Evolutionary conservation across 2,113 vertebrate species (phyloP).

Genomic region (Corythaixoides concolor): DNA sequence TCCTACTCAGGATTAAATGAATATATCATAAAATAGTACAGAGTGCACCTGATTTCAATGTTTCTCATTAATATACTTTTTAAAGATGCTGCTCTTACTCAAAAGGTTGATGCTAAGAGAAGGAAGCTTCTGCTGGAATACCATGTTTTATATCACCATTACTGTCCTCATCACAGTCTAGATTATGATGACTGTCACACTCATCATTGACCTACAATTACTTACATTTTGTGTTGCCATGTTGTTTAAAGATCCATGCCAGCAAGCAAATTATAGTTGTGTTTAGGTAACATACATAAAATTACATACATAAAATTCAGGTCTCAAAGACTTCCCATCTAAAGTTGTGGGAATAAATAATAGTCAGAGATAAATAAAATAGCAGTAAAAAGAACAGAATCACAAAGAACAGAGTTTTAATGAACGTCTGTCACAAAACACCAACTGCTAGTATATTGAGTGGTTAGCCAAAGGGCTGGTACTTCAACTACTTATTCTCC

Average conservation of each 20-base stretch:
- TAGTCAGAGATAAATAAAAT: background rate
- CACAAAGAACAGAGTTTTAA: background rate
- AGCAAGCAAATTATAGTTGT: background rate
- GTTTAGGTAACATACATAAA: background rate
- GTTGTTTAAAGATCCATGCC: background rate
- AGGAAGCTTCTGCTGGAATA: background rate
- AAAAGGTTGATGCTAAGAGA: background rate
- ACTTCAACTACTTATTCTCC: background rate
- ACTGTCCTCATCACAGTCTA: background rate
- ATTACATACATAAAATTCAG: background rate
- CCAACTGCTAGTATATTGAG: background rate
- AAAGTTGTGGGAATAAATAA: background rate
- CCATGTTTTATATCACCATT: background rate
- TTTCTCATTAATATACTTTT: background rate
- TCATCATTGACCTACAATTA: background rate
- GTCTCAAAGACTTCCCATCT: background rate
- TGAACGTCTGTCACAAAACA: background rate
- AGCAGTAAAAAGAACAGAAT: background rate
- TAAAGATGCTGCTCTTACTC: background rate
- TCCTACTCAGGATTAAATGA: background rate
- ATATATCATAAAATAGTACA: background rate
- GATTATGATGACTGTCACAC: background rate
- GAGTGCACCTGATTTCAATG: background rate
- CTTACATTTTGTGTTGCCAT: background rate
- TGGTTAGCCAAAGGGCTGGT: background rate